A percentile compares a stretch with the other conserved stretches of the same genome.
Evolutionary conservation across 1,140 invertebrate species (phyloP).

Genomic region (Drosophila pseudoobscura): DNA sequence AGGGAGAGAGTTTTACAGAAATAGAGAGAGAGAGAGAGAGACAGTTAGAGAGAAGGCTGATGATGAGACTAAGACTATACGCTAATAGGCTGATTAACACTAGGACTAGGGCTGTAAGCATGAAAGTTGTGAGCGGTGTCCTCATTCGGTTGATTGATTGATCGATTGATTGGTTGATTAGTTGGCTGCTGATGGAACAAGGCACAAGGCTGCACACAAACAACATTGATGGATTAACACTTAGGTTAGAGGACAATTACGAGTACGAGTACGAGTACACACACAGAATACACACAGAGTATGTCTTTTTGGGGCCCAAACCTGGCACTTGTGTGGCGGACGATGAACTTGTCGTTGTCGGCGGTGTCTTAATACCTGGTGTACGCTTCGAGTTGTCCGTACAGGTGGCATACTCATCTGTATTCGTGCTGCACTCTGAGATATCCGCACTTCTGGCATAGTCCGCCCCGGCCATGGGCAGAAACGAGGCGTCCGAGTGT

Average conservation of each 20-base stretch:
- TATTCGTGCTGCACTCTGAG: conserved; percentile 93
- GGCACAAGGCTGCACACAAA: no score
- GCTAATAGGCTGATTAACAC: conserved; percentile 22
- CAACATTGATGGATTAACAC: conserved; percentile 6
- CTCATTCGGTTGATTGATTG: no score
- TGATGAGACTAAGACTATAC: conserved; percentile 19
- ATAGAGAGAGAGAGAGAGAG: conserved; percentile 35
- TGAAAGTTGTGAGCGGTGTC: no score
- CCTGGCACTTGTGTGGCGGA: conserved; percentile 83
- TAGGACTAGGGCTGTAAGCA: conserved; percentile 5
- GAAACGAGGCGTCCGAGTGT: conserved; percentile 68
- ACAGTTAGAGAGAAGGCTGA: conserved; percentile 36
- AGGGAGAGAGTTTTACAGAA: conserved; percentile 33
- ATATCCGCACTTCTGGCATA: conserved; percentile 88
- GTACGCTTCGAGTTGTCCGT: conserved; percentile 91
- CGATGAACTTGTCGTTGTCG: conserved; percentile 82
- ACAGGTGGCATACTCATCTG: conserved; percentile 93
- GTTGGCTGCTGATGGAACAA: no score
- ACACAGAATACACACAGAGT: conserved; percentile 44
- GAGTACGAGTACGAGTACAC: conserved; percentile 21
- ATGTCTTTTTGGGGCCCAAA: conserved; percentile 60
- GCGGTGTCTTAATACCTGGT: conserved; percentile 83
- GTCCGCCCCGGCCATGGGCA: conserved; percentile 39
- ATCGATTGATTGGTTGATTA: no score
- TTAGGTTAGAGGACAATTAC: conserved; percentile 4